Conservation (phyloP, 2,113 vertebrate species). For the Murina feae region DNA sequence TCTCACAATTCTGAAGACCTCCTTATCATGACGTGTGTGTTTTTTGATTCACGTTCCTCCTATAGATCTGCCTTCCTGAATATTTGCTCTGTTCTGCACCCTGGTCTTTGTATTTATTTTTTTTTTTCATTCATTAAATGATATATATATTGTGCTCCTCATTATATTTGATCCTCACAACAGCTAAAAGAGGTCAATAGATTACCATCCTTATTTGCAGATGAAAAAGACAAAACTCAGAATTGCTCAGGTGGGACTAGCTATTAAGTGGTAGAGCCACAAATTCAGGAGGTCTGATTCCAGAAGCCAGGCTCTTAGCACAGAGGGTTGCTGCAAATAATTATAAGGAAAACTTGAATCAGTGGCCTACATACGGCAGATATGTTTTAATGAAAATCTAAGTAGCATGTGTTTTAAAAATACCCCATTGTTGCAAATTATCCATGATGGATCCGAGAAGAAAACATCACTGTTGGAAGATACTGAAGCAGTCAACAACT, state of each 20-base stretch:
- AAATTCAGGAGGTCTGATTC: neutral
- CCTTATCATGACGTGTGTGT: neutral
- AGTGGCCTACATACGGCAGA: neutral
- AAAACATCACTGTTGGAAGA: neutral
- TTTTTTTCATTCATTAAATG: neutral
- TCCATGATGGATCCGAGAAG: neutral
- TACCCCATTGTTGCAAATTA: neutral
- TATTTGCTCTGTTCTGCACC: neutral
- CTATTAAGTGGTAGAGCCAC: neutral
- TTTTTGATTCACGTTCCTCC: neutral
- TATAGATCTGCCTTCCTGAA: neutral
- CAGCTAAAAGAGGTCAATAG: neutral
- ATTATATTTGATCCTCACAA: neutral
- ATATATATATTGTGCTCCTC: neutral
- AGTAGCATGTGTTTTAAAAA: neutral
- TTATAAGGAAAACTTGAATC: neutral
- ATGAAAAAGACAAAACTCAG: neutral
- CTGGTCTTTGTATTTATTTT: neutral
- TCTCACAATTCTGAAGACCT: neutral
- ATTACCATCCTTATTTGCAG: neutral
- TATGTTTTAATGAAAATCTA: neutral
- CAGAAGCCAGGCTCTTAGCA: neutral
- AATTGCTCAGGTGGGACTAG: neutral
- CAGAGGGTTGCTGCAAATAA: neutral
- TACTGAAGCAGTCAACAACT: neutral